Base-by-base conservation (phyloP, 2,888 invertebrate genomes). In the Timema podura region DNA sequence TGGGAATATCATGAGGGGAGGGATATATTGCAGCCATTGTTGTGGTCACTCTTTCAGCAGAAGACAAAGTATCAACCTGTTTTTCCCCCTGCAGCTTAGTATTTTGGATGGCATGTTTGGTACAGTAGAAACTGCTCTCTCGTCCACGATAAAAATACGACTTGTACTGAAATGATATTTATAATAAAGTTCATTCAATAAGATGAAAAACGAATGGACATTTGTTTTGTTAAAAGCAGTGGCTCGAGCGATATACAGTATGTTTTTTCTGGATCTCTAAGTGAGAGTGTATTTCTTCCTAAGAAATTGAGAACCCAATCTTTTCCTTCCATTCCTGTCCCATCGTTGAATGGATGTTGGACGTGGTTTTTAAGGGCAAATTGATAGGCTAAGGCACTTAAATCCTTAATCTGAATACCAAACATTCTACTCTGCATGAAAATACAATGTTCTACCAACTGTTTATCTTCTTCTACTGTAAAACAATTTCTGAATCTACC, bases 1-100 rank as follows among this genome's bases (percentile, higher is more conserved):
- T n/a, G n/a, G n/a, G n/a, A 59, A 59, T 59, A 59, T 59, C 59
- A 59, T 11, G 15, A 59, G 59, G 16, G 59, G 59, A 44, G 59
- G 59, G 7, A n/a, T 59, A 16, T 59, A 59, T 59, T 5, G 16
- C 59, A 59, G 15, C 59, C 44, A 44, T 59, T 5, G 11, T 16
- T 6, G 59, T n/a, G 11, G 15, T 16, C 5, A 16, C 59, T 16
- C 8, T 59, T 59, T 59, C 59, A 15, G 6, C 59, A 16, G 59
- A 59, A 16, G 59, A 59, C 11, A 59, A 59, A 59, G 6, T 44
- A 11, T 44, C 59, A 7, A 59, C 15, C 16, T 59, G 59, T 11
- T 59, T 59, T 59, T n/a, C 11, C 59, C 59, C 30, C 11, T 59
- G 16, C 59, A 59, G 59, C 59, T 59, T 7, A 9, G 16, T 15